Base-by-base conservation (phyloP, 64 coral and sea anemone species). In the Hydrozoanthus tunicans region DNA sequence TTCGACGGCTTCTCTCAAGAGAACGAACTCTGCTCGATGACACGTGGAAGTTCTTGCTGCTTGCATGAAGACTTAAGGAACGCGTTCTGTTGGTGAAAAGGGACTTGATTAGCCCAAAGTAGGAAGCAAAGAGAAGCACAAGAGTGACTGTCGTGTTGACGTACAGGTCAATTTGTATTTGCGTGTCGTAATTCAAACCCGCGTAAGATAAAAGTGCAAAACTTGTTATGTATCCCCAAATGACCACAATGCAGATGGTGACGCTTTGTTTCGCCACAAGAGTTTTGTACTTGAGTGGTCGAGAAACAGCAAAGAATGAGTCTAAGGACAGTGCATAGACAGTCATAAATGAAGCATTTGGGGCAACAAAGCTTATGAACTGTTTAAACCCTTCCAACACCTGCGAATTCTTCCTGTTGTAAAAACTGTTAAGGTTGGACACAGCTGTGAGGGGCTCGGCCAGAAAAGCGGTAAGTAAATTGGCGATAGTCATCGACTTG, bases 401-500 rank as follows among this genome's bases (percentile, higher is more conserved):
- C 3, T 23, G 24, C 5, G 84, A 51, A 8, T 74, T 7, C 13
- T 75, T 73, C 56, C 3, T 25, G 4, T 32, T 59, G 69, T 61
- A 43, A 7, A 88, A 17, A 9, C 32, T 20, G 6, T 67, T 55
- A 43, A 75, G 32, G 0, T 27, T 59, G 3, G 84, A 88, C 24
- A 53, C 84, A 13, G 84, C 84, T 62, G 84, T 70, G 23, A 88
- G 24, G 6, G 84, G 84, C 32, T 88, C 84, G 11, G 74, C 84
- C 56, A 75, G 3, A 1, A 58, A 0, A 4, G 67, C 68, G 7
- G 84, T 88, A 8, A 88, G 53, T 56, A 88, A 88, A 70, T 88
- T 88, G 55, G 84, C 84, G 74, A 88, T 43, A 75, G 84, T 88
- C 84, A 88, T 88, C 55, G 84, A 88, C 56, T 88, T 88, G 52